Base-by-base conservation (phyloP, 2,888 invertebrate species). In the Agrotis exclamationis region DNA sequence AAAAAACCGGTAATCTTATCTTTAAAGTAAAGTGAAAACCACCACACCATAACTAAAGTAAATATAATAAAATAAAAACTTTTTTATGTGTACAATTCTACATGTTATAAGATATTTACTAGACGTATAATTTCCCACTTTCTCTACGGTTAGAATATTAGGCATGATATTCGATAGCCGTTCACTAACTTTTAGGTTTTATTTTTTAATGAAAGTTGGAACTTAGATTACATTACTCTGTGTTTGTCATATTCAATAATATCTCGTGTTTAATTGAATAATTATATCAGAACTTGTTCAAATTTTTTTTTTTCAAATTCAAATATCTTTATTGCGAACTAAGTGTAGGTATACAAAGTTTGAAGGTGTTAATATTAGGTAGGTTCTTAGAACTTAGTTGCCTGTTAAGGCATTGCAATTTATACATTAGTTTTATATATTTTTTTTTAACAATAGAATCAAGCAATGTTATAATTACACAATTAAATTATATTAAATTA, bases 1-100 rank as follows among this genome's bases (percentile, higher is more conserved):
- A 13, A 14, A 70, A 48, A 76, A 63, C 63, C 24, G 33, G 53
- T 76, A 22, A 11, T 63, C 13, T 50, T 78, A 67, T 73, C 48
- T 44, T 20, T 24, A 45, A 60, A 79, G 56, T 44, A 20, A 74
- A 77, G 79, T 48, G 54, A 79, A 62, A 76, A 58, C 13, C 39
- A 11, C 39, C 39, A 39, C 11, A 62, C 53, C 54, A 58, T 50
- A 45, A 7, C n/a, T 28, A 48, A 13, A 20, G 18, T 20, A 44
- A 45, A 56, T 16, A 58, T 48, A 9, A 48, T 48, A 51, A 28
- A 11, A 22, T 9, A 58, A 47, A n/a, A 45, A 53, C 24, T 16
- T 22, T 24, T 65, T 59, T 67, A 44, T 70, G 39, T 39, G 39
- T 39, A 39, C 63, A 56, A 60, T 18, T 60, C 14, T 70, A 3